Percentiles rank a stretch among this genome's conserved stretches.
phyloP scores from a whole-genome alignment of 2,113 vertebrate genomes.

The Cyprinus carpio region DNA sequence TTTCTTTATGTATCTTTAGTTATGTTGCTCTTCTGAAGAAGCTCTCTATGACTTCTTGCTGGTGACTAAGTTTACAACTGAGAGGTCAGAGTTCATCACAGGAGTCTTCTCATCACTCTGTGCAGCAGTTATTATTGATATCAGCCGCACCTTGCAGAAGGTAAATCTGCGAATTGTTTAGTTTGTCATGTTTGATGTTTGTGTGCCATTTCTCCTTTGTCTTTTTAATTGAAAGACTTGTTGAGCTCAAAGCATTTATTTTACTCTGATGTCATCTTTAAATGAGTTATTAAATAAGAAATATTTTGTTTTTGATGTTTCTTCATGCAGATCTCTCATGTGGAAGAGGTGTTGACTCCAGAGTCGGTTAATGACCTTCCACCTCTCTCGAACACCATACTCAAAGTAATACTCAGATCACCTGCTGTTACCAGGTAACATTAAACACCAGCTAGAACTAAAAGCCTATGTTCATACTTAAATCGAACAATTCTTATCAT shows the following conservation, averaged over 20 bases:
- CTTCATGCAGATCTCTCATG: constrained; percentile 65
- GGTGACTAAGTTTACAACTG: constrained; percentile 70
- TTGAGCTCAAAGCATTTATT: neutral
- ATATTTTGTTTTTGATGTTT: neutral
- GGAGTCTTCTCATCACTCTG: constrained; percentile 84
- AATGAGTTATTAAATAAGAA: neutral
- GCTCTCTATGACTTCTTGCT: constrained; percentile 82
- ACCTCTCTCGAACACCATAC: constrained; percentile 81
- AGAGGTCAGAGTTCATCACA: constrained; percentile 66
- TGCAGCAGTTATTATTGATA: constrained; percentile 84
- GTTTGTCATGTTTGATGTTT: neutral
- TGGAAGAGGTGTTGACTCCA: constrained; percentile 73
- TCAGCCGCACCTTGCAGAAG: constrained; percentile 79
- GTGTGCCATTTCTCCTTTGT: neutral
- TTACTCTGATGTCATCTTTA: neutral
- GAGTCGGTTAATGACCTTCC: constrained; percentile 81
- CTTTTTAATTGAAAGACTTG: neutral
- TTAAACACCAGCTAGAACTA: neutral
- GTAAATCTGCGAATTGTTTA: constrained; percentile 65
- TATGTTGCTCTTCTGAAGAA: constrained; percentile 75
- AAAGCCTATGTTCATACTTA: neutral
- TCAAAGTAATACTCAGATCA: constrained; percentile 79
- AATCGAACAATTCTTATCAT: neutral
- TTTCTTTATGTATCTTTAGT: constrained; percentile 67
- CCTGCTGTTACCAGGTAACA: constrained; percentile 79